Evolutionary conservation across 2,797 vertebrate genomes (phyloP).

Genomic region (Myripristis murdjan): DNA sequence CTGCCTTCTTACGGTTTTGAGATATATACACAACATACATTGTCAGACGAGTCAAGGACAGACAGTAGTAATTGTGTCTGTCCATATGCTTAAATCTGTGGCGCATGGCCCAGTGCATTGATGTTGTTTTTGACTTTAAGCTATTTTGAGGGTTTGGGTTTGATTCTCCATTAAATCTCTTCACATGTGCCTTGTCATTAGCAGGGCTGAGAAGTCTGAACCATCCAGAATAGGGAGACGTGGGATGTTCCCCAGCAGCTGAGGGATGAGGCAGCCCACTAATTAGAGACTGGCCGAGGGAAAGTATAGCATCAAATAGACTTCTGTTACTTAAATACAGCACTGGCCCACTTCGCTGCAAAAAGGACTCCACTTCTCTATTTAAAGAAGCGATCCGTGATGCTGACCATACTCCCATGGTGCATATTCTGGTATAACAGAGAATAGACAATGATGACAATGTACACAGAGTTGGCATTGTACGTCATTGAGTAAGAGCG

Average conservation of each 20-base stretch:
- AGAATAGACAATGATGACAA: conserved; percentile 28
- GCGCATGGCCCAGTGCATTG: neutral
- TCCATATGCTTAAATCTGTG: conserved; percentile 6
- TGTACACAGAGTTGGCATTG: neutral
- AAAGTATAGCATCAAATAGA: conserved; percentile 82
- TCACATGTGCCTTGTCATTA: conserved; percentile 84
- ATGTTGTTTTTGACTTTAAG: conserved; percentile 62
- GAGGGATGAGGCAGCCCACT: conserved; percentile 74
- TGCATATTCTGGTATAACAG: conserved; percentile 44
- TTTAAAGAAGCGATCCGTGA: conserved; percentile 62
- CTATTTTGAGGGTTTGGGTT: conserved; percentile 78
- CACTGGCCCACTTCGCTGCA: conserved; percentile 52
- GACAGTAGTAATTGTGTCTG: conserved; percentile 11
- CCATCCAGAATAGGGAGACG: conserved; percentile 71
- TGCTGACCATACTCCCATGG: conserved; percentile 37
- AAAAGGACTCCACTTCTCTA: conserved; percentile 58
- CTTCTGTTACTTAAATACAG: conserved; percentile 68
- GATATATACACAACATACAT: conserved; percentile 5
- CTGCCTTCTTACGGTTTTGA: conserved; percentile 12
- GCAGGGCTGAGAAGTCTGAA: conserved; percentile 66
- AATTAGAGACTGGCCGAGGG: conserved; percentile 78
- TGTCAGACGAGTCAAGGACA: conserved; percentile 12
- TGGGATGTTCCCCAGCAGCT: conserved; percentile 76
- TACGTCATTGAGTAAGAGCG: neutral
- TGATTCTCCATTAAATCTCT: conserved; percentile 77